Conservation (phyloP, 64 coral and sea anemone genomes). For the Trachythela sp. region DNA sequence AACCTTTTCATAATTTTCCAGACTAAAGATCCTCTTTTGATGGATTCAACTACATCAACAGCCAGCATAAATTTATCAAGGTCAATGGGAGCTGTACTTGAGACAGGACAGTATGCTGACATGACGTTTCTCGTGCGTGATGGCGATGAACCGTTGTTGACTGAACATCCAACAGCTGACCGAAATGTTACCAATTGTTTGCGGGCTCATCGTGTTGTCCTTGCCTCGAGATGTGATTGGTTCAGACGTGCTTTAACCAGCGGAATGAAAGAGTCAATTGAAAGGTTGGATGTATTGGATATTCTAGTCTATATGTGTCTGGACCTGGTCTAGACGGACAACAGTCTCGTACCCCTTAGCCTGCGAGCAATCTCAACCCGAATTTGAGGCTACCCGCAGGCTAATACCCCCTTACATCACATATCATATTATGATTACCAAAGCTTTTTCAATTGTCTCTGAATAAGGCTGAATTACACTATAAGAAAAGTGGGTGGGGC, state of each 20-base stretch:
- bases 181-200: background rate
- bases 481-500: too few species aligned
- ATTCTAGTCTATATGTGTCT: too few species aligned
- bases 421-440: too few species aligned
- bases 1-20: too few species aligned
- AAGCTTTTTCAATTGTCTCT: too few species aligned
- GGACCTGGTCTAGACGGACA: too few species aligned
- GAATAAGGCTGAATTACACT: too few species aligned
- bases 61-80: background rate
- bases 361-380: too few species aligned
- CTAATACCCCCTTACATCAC: too few species aligned
- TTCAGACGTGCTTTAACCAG: slow-evolving; percentile 80
- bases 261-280: slow-evolving; percentile 97
- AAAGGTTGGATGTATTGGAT: slow-evolving; percentile 38
- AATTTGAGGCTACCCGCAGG: too few species aligned
- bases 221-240: slow-evolving; percentile 76
- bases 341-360: too few species aligned
- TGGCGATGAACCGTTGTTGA: background rate
- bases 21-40: background rate
- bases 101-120: background rate
- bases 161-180: too few species aligned
- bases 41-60: background rate
- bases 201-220: slow-evolving; percentile 72
- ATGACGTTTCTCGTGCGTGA: background rate
- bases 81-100: background rate